Evolutionary conservation across 2,113 vertebrate genomes (phyloP).

Genomic region (Misgurnus anguillicaudatus): DNA sequence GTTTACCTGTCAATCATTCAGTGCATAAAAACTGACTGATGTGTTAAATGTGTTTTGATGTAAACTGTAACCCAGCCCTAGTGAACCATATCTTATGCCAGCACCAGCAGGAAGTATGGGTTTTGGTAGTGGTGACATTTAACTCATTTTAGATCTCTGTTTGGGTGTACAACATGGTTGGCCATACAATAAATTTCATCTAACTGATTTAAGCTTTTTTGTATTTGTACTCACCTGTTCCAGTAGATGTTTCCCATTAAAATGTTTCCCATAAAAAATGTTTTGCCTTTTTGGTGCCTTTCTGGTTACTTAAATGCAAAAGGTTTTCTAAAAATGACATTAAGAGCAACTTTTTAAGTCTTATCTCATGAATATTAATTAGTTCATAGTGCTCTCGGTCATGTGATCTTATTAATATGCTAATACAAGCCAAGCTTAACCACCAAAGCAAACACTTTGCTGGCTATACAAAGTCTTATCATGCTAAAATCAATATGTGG

Average conservation of each 20-base stretch:
- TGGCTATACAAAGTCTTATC: background rate
- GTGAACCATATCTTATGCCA: background rate
- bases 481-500: background rate
- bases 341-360: too few relatives aligned
- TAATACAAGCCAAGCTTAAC: background rate
- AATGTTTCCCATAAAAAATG: background rate
- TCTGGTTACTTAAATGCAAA: background rate
- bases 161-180: background rate
- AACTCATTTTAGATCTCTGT: background rate
- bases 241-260: too few relatives aligned
- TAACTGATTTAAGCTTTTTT: background rate
- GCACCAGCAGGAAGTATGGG: background rate
- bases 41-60: background rate
- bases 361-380: background rate
- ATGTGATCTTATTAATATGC: background rate
- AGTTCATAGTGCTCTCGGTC: background rate
- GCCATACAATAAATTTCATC: background rate
- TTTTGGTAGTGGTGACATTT: background rate
- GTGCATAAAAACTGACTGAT: background rate
- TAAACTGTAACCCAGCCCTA: too few relatives aligned
- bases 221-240: background rate
- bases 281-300: background rate
- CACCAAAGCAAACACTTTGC: background rate
- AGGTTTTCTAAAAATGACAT: too few relatives aligned
- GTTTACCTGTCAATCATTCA: background rate